These are phyloP conservation scores for Sympetrum striolatum DNA, from an alignment of 2,888 invertebrate genomes.

Conservation along the genomic window DNA sequence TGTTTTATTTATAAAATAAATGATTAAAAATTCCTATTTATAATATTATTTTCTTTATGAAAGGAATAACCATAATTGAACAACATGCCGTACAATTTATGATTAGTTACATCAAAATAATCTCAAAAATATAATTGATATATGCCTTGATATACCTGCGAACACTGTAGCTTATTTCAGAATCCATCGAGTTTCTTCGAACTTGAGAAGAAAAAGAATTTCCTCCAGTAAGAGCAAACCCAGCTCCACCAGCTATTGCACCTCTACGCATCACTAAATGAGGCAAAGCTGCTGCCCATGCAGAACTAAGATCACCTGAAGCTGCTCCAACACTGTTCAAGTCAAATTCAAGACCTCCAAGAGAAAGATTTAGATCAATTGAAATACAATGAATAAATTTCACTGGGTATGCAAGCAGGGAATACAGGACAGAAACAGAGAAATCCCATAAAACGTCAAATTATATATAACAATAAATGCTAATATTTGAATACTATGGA, in stretches of 20 bases:
- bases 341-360: slow-evolving; percentile 72
- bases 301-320: slow-evolving; percentile 85
- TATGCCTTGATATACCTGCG: slow-evolving; percentile 51
- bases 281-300: slow-evolving; percentile 91
- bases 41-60: too few species aligned
- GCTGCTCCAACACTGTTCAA: slow-evolving; percentile 72
- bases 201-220: slow-evolving; percentile 60
- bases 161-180: slow-evolving; percentile 73
- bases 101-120: too few species aligned
- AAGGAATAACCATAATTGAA: too few species aligned
- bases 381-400: not conserved
- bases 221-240: not conserved
- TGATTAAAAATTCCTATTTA: too few species aligned
- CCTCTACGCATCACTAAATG: slow-evolving; percentile 84
- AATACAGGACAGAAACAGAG: not conserved
- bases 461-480: not conserved
- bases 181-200: slow-evolving; percentile 70
- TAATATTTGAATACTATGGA: too few species aligned
- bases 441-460: not conserved
- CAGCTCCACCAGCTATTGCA: slow-evolving; percentile 72
- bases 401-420: not conserved
- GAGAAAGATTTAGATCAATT: not conserved
- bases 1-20: too few species aligned
- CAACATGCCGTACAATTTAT: too few species aligned
- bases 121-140: not conserved